Evolutionary conservation across 1,140 invertebrate species (phyloP), one percentile per base, ranked within the genome.

Genomic region (Heliconius eleuchia): DNA sequence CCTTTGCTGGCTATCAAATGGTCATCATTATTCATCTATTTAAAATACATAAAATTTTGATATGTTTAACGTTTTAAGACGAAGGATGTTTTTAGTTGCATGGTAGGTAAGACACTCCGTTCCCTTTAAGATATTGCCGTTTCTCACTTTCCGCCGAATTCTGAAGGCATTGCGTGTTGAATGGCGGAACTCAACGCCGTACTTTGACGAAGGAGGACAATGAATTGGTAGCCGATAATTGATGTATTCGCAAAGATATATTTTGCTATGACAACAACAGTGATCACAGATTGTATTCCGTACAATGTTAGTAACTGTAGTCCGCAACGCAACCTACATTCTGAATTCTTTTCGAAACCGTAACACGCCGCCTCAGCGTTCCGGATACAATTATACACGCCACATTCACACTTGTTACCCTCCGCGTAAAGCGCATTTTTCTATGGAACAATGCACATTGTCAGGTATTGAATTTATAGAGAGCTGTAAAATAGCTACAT

Each of bases 271-370:
- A 89, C 82, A 91, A 91, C 87, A 89, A 92, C 89, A 89, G 88
- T 82, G 85, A 92, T 91, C 87, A 87, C 73, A 82, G 81, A 86
- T 89, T 91, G 86, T 89, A 91, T 89, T 89, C 89, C 88, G 87
- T 81, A 88, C 85, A 91, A 86, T 85, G 88, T 84, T 88, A 84
- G 91, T 91, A 92, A 92, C 92, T 91, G 92, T 92, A 91, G 91
- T 91, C 90, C 79, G 87, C 84, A 89, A 87, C 88, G 86, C 91
- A 93, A 93, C 92, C 91, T 91, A 92, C 91, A 93, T 92, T 92
- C 91, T 85, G 89, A 89, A 94, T 94, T 94, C 92, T 94, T 94
- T 94, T 91, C 89, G 88, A 92, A 94, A 94, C 92, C 91, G 92
- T 94, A 94, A 92, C 91, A 93, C 87, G 89, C 90, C 89, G 89